Evolutionary conservation across 2,888 invertebrate species (phyloP).

Genomic region (Cantharis rufa): DNA sequence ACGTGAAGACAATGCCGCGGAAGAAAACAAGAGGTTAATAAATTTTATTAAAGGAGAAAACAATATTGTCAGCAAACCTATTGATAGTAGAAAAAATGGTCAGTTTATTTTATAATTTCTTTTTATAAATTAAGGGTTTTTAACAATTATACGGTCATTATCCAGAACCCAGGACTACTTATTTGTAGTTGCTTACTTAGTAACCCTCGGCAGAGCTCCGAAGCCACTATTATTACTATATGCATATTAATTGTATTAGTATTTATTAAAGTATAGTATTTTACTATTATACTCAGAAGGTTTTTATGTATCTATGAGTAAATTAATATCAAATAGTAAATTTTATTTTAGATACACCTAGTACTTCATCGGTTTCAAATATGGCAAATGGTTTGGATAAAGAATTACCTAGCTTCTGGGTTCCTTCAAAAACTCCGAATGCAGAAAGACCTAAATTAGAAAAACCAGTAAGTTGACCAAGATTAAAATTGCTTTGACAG

Average conservation of each 20-base stretch:
- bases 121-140: too few relatives aligned
- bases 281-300: too few relatives aligned
- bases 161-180: too few relatives aligned
- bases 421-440: slow-evolving; percentile 90
- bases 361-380: slow-evolving; percentile 66
- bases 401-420: slow-evolving; percentile 93
- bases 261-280: too few relatives aligned
- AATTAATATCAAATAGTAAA: not conserved
- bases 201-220: too few relatives aligned
- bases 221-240: too few relatives aligned
- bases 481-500: not conserved
- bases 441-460: slow-evolving; percentile 69
- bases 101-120: not conserved
- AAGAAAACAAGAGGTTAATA: slow-evolving; percentile 73
- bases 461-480: slow-evolving; percentile 69
- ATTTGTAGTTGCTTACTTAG: too few relatives aligned
- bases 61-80: slow-evolving; percentile 66
- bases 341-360: slow-evolving; percentile 28
- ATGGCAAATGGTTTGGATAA: slow-evolving; percentile 77
- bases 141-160: too few relatives aligned
- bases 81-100: slow-evolving; percentile 51
- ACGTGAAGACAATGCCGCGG: slow-evolving; percentile 71
- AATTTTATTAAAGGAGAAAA: slow-evolving; percentile 84
- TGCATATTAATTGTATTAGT: too few relatives aligned
- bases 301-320: not conserved